Percentiles rank a stretch among this genome's conserved stretches.
phyloP scores from a whole-genome alignment of 2,113 vertebrate species.

The Microcebus tavaratra region DNA sequence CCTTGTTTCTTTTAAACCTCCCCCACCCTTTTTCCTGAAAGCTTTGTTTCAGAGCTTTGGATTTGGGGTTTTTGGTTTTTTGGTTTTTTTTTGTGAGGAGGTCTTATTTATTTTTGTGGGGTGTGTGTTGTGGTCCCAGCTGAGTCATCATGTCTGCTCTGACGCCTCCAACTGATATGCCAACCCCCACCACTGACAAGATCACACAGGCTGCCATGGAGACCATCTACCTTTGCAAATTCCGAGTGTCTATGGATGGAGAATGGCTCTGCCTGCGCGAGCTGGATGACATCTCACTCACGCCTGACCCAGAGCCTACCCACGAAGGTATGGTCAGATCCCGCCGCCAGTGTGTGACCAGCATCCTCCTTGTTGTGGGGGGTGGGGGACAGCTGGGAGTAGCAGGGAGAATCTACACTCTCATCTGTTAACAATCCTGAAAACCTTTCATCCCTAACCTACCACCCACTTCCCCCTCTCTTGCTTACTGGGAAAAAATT shows the following conservation, averaged over 20 bases:
- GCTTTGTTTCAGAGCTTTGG: slow-evolving; percentile 74
- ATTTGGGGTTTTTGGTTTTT: slow-evolving; percentile 16
- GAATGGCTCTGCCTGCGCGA: slow-evolving; percentile 99
- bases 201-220: slow-evolving; percentile 99
- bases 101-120: slow-evolving; percentile 55
- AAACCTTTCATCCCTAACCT: not conserved
- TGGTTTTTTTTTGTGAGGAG: not conserved
- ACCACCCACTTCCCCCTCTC: not conserved
- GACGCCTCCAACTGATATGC: slow-evolving; percentile 97
- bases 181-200: slow-evolving; percentile 99
- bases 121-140: slow-evolving; percentile 86
- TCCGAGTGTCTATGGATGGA: slow-evolving; percentile 98
- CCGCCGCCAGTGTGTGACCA: slow-evolving; percentile 5
- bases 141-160: slow-evolving; percentile 99
- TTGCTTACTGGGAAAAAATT: not conserved
- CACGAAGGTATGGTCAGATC: slow-evolving; percentile 93
- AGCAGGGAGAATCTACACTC: not conserved
- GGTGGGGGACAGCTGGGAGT: slow-evolving; percentile 6
- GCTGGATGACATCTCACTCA: slow-evolving; percentile 99
- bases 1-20: slow-evolving; percentile 45
- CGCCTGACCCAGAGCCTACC: slow-evolving; percentile 97
- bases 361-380: slow-evolving; percentile 38
- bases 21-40: slow-evolving; percentile 59
- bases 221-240: slow-evolving; percentile 99
- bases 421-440: not conserved